Evolutionary conservation across 2,797 vertebrate genomes (phyloP).

Genomic region (Syngnathus acus): DNA sequence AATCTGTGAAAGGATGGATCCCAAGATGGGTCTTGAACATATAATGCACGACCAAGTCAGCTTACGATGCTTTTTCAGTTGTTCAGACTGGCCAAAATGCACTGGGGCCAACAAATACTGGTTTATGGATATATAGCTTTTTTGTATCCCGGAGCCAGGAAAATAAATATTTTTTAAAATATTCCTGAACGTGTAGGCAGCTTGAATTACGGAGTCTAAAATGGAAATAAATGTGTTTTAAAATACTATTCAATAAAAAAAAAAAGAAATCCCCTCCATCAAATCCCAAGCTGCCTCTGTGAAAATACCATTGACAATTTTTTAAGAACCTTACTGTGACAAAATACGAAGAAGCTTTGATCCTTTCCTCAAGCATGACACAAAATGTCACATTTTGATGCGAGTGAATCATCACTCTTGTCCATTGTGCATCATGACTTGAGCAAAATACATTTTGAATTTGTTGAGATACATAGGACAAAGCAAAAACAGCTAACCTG

Average conservation of each 20-base stretch:
- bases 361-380: conserved; percentile 28
- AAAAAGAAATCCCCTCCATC: neutral
- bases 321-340: conserved; percentile 23
- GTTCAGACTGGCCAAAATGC: no score
- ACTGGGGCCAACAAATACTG: no score
- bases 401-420: conserved; percentile 18
- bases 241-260: neutral
- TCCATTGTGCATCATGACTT: conserved; percentile 43
- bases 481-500: neutral
- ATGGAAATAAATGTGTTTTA: neutral
- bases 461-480: neutral
- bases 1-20: no score
- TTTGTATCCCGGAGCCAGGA: no score
- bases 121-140: no score
- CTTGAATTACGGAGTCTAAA: neutral
- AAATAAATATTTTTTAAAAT: no score
- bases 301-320: neutral
- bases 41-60: no score
- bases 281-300: conserved; percentile 20
- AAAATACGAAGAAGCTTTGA: conserved; percentile 47
- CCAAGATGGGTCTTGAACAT: no score
- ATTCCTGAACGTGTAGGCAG: no score
- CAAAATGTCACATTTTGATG: conserved; percentile 38
- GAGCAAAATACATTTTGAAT: conserved; percentile 55
- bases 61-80: no score